Base-by-base conservation (phyloP, 1,140 invertebrate species). In the Anoplophora glabripennis region DNA sequence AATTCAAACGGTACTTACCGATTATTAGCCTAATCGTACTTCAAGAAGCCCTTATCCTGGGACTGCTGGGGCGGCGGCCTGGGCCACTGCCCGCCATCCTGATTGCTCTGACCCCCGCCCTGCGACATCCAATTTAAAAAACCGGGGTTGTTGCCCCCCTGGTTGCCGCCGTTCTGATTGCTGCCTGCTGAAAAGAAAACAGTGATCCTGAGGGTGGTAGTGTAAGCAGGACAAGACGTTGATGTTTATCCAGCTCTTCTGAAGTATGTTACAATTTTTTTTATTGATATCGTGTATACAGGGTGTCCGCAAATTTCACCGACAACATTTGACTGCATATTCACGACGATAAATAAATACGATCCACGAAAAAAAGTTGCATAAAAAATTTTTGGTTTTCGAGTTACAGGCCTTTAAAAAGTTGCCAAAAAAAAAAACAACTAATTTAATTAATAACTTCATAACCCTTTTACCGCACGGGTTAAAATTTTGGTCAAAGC, bases 51-150 rank as follows among this genome's bases (percentile, higher is more conserved):
- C 46, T 76, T 76, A 52, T 75, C 73, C 58, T 75, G 72, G 17
- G 62, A 68, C 36, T 72, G 70, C 45, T 71, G 71, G 2, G 70
- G 72, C 3, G 74, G 72, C 9, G 70, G 72, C 21, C 74, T 57
- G 7, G 72, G 68, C 74, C 74, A 76, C 51, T 73, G 73, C 9
- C 70, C 65, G 37, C 66, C 63, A 53, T 71, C 70, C 33, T 71
- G 69, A 38, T 63, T 63, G 35, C 66, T 63, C 18, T 60, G 58
- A 18, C 44, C 63, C 36, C 68, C 67, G 10, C 71, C 72, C 47
- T 73, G 72, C 37, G 64, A 70, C 68, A 75, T 75, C 74, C 74
- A 75, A 53, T 69, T 75, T 7, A 74, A 60, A 53, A 75, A 75
- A n/a, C 74, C 72, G 7, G 72, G 74, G 56, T 66, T 72, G 40